phyloP scores from a whole-genome alignment of 1,140 invertebrate genomes.

The Oryzaephilus surinamensis region DNA sequence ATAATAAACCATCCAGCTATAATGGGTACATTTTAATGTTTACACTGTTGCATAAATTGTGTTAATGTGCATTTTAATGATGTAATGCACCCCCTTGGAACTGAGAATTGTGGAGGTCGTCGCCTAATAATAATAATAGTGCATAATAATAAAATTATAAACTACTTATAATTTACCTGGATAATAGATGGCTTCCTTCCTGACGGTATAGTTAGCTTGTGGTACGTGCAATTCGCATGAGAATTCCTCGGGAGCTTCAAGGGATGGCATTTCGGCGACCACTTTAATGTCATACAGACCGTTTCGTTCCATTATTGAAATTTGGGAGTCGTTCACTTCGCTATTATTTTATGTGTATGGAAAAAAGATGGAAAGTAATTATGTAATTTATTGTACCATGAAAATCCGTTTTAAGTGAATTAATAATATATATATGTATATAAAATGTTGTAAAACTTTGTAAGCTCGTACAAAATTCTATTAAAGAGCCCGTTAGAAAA shows the following conservation, averaged over 20 bases:
- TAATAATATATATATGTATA: background rate
- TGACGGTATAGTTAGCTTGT: slow-evolving; percentile 50
- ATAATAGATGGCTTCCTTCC: slow-evolving; percentile 54
- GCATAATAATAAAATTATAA: slow-evolving; percentile 3
- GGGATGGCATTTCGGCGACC: slow-evolving; percentile 34
- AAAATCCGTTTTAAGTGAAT: background rate
- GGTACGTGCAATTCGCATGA: slow-evolving; percentile 54
- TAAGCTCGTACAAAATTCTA: too few relatives aligned
- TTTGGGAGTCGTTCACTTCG: slow-evolving; percentile 22
- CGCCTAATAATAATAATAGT: too few relatives aligned
- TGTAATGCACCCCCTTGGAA: too few relatives aligned
- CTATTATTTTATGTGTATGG: too few relatives aligned
- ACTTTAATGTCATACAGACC: slow-evolving; percentile 29
- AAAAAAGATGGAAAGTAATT: too few relatives aligned
- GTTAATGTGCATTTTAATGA: too few relatives aligned
- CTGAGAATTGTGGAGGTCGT: too few relatives aligned
- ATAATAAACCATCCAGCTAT: too few relatives aligned
- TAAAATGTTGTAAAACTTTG: background rate
- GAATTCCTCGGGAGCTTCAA: slow-evolving; percentile 48
- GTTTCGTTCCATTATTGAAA: slow-evolving; percentile 41
- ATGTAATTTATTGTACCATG: background rate
- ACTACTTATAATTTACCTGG: slow-evolving; percentile 45
- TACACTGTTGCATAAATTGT: too few relatives aligned
- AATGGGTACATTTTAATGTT: too few relatives aligned
- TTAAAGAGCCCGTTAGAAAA: background rate